A percentile compares a stretch with the other conserved stretches of the same genome.
These are phyloP conservation scores for Agrochola litura DNA, from an alignment of 2,888 invertebrate species.

Conservation along the genomic window DNA sequence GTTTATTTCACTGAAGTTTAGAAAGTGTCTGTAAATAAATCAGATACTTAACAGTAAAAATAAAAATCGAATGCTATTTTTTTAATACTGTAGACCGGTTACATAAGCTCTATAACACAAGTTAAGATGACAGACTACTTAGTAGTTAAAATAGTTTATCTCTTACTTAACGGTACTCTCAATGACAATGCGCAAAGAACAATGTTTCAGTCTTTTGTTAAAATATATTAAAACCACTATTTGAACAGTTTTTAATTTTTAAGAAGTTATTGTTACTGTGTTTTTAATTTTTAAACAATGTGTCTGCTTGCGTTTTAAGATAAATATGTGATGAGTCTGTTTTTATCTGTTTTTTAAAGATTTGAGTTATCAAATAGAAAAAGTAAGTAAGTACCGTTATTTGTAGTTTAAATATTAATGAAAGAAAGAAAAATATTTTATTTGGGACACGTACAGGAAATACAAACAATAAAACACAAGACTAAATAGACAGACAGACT, in stretches of 20 bases:
- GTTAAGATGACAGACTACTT: constrained; percentile 34
- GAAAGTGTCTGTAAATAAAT: not conserved
- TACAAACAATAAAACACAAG: no score
- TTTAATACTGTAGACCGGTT: constrained; percentile 5
- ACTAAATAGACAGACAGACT: no score
- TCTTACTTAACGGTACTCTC: constrained; percentile 53
- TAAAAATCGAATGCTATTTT: constrained; percentile 1
- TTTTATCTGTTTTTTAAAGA: constrained; percentile 22
- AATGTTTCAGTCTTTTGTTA: constrained; percentile 47
- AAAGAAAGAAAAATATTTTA: no score
- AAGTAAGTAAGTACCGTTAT: not conserved
- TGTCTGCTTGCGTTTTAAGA: constrained; percentile 12
- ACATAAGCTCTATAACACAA: constrained; percentile 37
- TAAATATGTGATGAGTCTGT: not conserved
- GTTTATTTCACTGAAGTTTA: not conserved
- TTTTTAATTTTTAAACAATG: constrained; percentile 16
- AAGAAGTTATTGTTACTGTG: constrained; percentile 16
- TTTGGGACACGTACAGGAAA: no score
- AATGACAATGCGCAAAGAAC: constrained; percentile 49
- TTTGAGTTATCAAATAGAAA: not conserved
- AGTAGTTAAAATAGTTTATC: constrained; percentile 43
- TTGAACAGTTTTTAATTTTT: constrained; percentile 2
- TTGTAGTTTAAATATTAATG: not conserved
- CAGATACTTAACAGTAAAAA: constrained; percentile 21
- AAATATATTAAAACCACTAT: constrained; percentile 45